These are phyloP conservation scores for Pantelozetes paolii DNA, from an alignment of 2,888 invertebrate genomes.

Conservation along the genomic window DNA sequence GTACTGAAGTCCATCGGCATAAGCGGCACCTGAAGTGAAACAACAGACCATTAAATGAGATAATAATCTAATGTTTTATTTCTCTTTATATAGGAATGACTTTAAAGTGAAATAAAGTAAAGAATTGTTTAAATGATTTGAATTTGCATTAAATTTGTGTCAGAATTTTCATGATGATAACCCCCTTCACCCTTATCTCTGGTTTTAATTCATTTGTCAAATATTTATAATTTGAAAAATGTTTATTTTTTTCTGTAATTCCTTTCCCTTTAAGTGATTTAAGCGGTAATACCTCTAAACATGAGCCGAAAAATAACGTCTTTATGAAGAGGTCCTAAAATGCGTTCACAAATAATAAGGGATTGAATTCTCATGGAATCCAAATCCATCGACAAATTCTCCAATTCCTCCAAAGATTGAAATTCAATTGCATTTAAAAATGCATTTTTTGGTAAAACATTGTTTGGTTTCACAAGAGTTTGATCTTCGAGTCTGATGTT, in stretches of 20 bases:
- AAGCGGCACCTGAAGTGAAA: conserved; percentile 58
- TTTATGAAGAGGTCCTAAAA: conserved; percentile 77
- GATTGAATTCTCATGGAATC: conserved; percentile 83
- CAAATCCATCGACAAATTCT: conserved; percentile 67
- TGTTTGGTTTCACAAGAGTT: conserved; percentile 50
- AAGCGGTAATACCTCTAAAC: conserved; percentile 44
- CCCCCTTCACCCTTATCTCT: no score
- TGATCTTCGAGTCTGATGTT: conserved; percentile 57
- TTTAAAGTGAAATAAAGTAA: no score
- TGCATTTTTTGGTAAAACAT: conserved; percentile 60
- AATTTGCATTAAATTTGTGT: no score
- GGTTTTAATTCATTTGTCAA: no score
- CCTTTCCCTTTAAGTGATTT: no score
- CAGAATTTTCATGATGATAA: no score
- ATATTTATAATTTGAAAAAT: no score
- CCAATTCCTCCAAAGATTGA: conserved; percentile 65
- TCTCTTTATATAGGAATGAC: no score
- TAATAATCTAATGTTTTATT: no score
- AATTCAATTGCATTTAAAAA: conserved; percentile 72
- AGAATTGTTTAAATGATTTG: no score
- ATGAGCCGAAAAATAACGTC: conserved; percentile 68
- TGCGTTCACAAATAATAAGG: conserved; percentile 77
- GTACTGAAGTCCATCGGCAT: conserved; percentile 60
- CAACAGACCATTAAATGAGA: neutral
- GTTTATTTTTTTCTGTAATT: no score